These are phyloP conservation scores for Melopsittacus undulatus DNA, from an alignment of 2,797 vertebrate genomes.

Conservation along the genomic window DNA sequence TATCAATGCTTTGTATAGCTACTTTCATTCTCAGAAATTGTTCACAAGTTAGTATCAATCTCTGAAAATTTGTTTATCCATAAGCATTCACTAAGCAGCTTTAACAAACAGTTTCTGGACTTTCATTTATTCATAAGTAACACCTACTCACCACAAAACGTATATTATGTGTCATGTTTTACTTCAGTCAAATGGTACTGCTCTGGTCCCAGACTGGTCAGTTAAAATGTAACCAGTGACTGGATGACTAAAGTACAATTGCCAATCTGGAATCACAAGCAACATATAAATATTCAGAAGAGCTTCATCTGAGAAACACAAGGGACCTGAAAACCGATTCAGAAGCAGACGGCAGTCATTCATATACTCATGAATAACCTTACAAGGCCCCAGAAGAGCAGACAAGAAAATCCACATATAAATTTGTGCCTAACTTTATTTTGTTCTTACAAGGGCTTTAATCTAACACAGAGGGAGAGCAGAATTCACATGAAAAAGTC, in stretches of 20 bases:
- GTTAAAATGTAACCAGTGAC: background rate
- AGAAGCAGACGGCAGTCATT: background rate
- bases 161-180: background rate
- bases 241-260: background rate
- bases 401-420: background rate
- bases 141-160: background rate
- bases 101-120: background rate
- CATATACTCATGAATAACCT: background rate
- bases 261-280: background rate
- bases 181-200: background rate
- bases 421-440: background rate
- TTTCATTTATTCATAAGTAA: background rate
- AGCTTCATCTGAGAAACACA: background rate
- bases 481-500: constrained; percentile 3
- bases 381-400: background rate
- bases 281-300: background rate
- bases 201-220: background rate
- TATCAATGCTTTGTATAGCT: background rate
- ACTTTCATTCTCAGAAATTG: background rate
- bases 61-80: background rate
- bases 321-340: background rate
- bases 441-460: constrained; percentile 6
- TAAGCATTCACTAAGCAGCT: background rate
- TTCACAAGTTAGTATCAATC: background rate
- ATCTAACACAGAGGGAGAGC: background rate